Conservation (phyloP, 2,113 vertebrate species). For the Talpa occidentalis region DNA sequence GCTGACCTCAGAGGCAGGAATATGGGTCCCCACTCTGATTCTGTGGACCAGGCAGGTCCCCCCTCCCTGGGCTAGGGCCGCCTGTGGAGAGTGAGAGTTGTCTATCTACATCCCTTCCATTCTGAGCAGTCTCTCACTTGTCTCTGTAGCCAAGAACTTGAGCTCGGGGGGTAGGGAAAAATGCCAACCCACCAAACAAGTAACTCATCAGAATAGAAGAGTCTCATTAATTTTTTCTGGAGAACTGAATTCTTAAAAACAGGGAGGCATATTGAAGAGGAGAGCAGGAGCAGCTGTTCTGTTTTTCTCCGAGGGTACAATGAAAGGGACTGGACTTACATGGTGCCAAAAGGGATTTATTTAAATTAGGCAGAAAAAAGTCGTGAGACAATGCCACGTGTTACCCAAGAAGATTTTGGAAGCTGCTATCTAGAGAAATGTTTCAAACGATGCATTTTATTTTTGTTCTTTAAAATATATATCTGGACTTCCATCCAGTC, state of each 20-base stretch:
- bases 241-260: conserved; percentile 77
- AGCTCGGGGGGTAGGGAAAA: conserved; percentile 59
- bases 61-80: not conserved
- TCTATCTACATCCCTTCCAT: not conserved
- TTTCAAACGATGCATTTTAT: conserved; percentile 59
- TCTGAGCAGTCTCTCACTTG: conserved; percentile 54
- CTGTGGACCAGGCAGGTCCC: not conserved
- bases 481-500: conserved; percentile 36
- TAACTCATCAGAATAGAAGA: conserved; percentile 77
- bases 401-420: conserved; percentile 54
- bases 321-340: conserved; percentile 57
- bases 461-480: conserved; percentile 54
- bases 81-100: conserved; percentile 26
- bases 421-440: conserved; percentile 64
- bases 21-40: not conserved
- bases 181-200: conserved; percentile 69
- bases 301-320: conserved; percentile 64
- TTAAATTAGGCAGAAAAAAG: conserved; percentile 76
- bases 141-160: conserved; percentile 61
- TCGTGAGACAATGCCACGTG: conserved; percentile 62
- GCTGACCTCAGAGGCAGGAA: not conserved
- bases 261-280: conserved; percentile 72
- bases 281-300: conserved; percentile 70
- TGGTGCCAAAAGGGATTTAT: conserved; percentile 69
- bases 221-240: conserved; percentile 75